Percentiles rank a stretch among this genome's conserved stretches.
phyloP scores from a whole-genome alignment of 2,888 invertebrate species.

The Cheilosia vulpina region DNA sequence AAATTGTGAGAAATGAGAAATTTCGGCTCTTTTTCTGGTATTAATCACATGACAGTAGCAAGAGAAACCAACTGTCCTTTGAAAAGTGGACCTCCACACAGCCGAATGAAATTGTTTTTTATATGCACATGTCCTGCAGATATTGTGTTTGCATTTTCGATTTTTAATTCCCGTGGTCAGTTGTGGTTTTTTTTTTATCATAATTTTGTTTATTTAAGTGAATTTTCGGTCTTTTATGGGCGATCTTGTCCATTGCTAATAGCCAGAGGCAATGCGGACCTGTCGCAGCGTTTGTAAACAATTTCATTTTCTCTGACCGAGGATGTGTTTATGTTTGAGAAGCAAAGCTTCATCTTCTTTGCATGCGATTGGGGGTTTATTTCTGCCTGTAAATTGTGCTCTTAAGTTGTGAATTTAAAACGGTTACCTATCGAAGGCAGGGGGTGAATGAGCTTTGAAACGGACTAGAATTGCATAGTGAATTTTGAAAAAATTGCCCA shows the following conservation, averaged over 20 bases:
- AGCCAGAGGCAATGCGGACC: constrained; percentile 28
- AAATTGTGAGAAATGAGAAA: constrained; percentile 52
- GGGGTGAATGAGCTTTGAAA: too few species aligned
- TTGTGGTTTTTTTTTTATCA: constrained; percentile 18
- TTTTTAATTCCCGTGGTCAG: constrained; percentile 57
- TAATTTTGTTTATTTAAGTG: constrained; percentile 31
- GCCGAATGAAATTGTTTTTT: constrained; percentile 42
- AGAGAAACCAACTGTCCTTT: constrained; percentile 40
- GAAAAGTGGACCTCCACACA: constrained; percentile 6
- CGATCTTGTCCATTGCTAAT: constrained; percentile 33
- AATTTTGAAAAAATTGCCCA: too few species aligned
- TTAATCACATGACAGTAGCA: constrained; percentile 29
- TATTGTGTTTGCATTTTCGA: constrained; percentile 36
- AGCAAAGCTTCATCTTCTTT: neutral
- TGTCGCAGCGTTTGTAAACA: constrained; percentile 39
- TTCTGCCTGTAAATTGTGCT: neutral
- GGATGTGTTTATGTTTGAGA: neutral
- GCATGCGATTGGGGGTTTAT: neutral
- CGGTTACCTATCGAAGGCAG: too few species aligned
- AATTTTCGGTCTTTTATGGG: constrained; percentile 23
- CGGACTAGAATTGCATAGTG: too few species aligned
- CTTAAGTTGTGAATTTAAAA: too few species aligned
- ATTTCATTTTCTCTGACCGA: constrained; percentile 34
- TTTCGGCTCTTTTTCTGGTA: constrained; percentile 25
- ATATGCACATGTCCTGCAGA: constrained; percentile 46